phyloP scores from a whole-genome alignment of 2,888 invertebrate genomes.

The Drosophila demipolita region DNA sequence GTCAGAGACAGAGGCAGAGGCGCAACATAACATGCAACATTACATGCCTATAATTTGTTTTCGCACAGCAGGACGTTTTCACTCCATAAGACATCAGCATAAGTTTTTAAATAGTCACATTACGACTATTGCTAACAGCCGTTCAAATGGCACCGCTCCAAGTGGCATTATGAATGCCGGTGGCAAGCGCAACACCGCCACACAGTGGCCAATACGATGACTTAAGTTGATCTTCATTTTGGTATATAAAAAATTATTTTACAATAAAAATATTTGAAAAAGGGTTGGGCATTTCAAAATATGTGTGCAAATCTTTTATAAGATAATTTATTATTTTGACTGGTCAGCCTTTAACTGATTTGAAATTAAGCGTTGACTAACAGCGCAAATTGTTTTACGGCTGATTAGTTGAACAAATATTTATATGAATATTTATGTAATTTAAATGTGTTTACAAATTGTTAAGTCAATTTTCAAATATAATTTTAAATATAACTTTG shows the following conservation, averaged over 20 bases:
- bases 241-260: slow-evolving; percentile 4
- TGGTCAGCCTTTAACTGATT: neutral
- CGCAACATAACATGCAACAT: slow-evolving; percentile 83
- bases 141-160: slow-evolving; percentile 74
- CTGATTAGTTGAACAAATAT: neutral
- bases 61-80: slow-evolving; percentile 84
- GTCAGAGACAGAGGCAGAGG: slow-evolving; percentile 13
- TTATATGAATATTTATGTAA: neutral
- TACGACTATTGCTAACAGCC: slow-evolving; percentile 74
- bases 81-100: slow-evolving; percentile 84
- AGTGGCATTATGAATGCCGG: slow-evolving; percentile 33
- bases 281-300: neutral
- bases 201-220: slow-evolving; percentile 26
- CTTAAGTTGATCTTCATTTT: slow-evolving; percentile 31
- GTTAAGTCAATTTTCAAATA: neutral
- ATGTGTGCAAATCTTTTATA: neutral
- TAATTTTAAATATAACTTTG: neutral
- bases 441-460: neutral
- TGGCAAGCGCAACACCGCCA: slow-evolving; percentile 25
- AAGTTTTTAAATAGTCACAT: slow-evolving; percentile 68
- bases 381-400: neutral
- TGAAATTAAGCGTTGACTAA: neutral
- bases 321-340: neutral
- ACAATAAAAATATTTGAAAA: neutral
- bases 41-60: slow-evolving; percentile 84